Conservation (phyloP, 1,140 invertebrate species). For the Aricia agestis region DNA sequence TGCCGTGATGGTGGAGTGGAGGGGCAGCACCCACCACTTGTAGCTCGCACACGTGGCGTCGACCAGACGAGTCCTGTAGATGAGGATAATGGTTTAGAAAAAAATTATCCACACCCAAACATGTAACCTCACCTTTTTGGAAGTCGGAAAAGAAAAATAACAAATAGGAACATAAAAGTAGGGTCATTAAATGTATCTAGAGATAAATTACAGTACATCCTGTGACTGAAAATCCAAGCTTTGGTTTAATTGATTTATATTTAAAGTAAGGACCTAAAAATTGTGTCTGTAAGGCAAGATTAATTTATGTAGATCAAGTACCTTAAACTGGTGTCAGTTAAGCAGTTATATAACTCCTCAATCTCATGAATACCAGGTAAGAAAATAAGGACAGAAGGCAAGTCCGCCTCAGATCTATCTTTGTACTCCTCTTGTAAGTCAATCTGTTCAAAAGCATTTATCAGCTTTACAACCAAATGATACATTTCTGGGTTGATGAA, state of each 20-base stretch:
- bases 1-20: conserved; percentile 91
- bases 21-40: conserved; percentile 66
- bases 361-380: conserved; percentile 92
- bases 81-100: too few relatives aligned
- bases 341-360: conserved; percentile 76
- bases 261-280: too few relatives aligned
- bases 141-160: too few relatives aligned
- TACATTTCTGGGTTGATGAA: conserved; percentile 73
- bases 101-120: too few relatives aligned
- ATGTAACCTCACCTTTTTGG: too few relatives aligned
- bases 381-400: conserved; percentile 89
- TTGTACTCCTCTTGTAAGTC: conserved; percentile 74
- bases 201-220: too few relatives aligned
- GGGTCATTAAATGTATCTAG: too few relatives aligned
- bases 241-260: too few relatives aligned
- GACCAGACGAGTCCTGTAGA: conserved; percentile 36
- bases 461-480: conserved; percentile 79
- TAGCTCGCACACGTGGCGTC: conserved; percentile 39
- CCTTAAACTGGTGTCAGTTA: conserved; percentile 49
- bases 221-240: too few relatives aligned
- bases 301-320: too few relatives aligned
- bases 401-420: conserved; percentile 43
- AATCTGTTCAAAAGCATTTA: conserved; percentile 83
- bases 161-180: too few relatives aligned
- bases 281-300: too few relatives aligned